Evolutionary conservation across 2,113 vertebrate species (phyloP), one percentile per base, ranked within the genome.

Genomic region (Enhydra lutris): DNA sequence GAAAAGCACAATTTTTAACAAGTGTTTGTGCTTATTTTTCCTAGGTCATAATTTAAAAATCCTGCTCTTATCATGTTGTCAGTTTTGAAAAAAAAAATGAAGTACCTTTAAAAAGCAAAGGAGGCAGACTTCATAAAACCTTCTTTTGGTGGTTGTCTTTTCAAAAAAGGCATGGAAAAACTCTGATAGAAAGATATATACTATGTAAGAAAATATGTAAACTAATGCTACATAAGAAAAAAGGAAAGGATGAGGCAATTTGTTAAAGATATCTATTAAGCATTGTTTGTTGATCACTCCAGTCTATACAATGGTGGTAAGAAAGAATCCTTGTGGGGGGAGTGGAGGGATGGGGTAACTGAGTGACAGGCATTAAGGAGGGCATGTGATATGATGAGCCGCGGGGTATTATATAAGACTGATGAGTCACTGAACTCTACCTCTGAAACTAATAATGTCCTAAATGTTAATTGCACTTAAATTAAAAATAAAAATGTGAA

Each of bases 1-100:
- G 80, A 74, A 67, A 11, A 20, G 10, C 57, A 80, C 79, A 24
- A 57, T 29, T 3, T 55, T 96, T 92, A 73, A 65, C 0, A 97
- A 96, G 74, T 79, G 47, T 96, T 90, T 79, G 14, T 39, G 79
- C 15, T 97, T 24, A 69, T 34, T 69, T 87, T 89, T 84, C 39
- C 42, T 1, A 26, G 61, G 71, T 79, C 36, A 96, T 34, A 91
- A 89, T 96, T 97, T 97, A 79, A 82, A 98, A 97, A 96, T 92
- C 23, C 76, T 97, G 59, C 18, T 89, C 59, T 87, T 61, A 97
- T 63, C 45, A 95, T 92, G 95, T 96, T 96, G 81, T 59, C 92
- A 96, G 87, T 81, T 91, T 89, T 71, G 84, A 79, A 14, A 81
- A 95, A 95, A 94, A 95, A 94, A 96, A 88, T 82, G 78, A 0